Base-by-base conservation (phyloP, 2,797 vertebrate genomes). In the Sebastes iracundus region DNA sequence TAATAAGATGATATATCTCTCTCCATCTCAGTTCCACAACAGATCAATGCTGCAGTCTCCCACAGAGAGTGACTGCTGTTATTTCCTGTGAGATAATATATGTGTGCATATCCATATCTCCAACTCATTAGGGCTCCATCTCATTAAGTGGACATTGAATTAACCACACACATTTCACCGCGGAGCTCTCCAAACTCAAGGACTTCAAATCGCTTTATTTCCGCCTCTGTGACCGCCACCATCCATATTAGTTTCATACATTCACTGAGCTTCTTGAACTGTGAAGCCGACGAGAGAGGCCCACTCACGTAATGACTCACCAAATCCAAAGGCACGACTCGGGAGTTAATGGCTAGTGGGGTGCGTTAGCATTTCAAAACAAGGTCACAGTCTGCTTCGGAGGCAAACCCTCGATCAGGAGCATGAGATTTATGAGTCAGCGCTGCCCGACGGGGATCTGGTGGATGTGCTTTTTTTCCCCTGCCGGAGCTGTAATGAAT, bases 391-490 rank as follows among this genome's bases (percentile, higher is more conserved):
- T 79, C 79, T 60, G 75, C 84, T 81, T 87, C 70, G 72, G 85
- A 84, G 78, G 83, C 69, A 33, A 83, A 52, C 25, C 55, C 69
- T 74, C 22, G 46, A 89, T 91, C 83, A 75, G 84, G 60, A 77
- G 61, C 38, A 23, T 80, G 81, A 92, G 93, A 94, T 93, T 89
- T 91, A 93, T 89, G 90, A 93, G 80, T 91, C 82, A 58, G 85
- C 75, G 2, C 30, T 35, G 64, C 88, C 82, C 74, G 14, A 9
- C 59, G 5, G 81, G 76, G 86, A 65, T 59, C 70, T 76, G 69
- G 14, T 70, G 76, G 79, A 83, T 86, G 83, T 61, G 72, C 52
- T 72, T 79, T 74, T 63, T 23, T 23, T 46, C 42, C 59, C 25
- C 76, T 27, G 10, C 28, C 70, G 71, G 61, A 49, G 66, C 63